Base-by-base conservation (phyloP, 1,140 invertebrate species). In the Saxidomus purpurata region DNA sequence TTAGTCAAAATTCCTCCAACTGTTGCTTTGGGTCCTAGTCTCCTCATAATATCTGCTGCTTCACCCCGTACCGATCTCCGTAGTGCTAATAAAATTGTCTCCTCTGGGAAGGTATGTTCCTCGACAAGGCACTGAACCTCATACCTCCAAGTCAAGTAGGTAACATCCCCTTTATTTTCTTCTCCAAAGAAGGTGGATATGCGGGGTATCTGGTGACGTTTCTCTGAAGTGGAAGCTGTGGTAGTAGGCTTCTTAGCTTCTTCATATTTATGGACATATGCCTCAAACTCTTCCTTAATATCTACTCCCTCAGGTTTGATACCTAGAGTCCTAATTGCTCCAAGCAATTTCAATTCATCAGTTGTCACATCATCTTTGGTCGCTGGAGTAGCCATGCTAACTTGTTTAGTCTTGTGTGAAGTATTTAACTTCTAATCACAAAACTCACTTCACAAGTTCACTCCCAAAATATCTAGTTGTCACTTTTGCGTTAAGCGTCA, bases 41-140 rank as follows among this genome's bases (percentile, higher is more conserved):
- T 11, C 55, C 67, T 86, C 40, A 76, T 8, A 3, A 86, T 86
- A 76, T 86, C 47, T 4, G 67, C 83, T 36, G 83, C 83, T 86
- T 86, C 83, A 17, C 83, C 83, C 36, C 47, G 49, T 25, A 31
- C 22, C 1, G 83, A 86, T n/a, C 43, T 47, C 19, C 83, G 4
- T 52, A 86, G 55, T 1, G 17, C 83, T 0, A 22, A n/a, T 59
- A 86, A 59, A 49, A 86, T 86, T 52, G 6, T 31, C 22, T 86
- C 83, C 9, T 71, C 31, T n/a, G 61, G 0, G 28, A 55, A 86
- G 2, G 17, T 38, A 3, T 34, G 22, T 15, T 55, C 83, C 17
- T 36, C n/a, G 13, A 36, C 43, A 3, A 86, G 38, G 34, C 82
- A 86, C 19, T 34, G 11, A 31, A 86, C n/a, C 22, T 86, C 69